Evolutionary conservation across 2,797 vertebrate species (phyloP).

Genomic region (Esox masquinongy): DNA sequence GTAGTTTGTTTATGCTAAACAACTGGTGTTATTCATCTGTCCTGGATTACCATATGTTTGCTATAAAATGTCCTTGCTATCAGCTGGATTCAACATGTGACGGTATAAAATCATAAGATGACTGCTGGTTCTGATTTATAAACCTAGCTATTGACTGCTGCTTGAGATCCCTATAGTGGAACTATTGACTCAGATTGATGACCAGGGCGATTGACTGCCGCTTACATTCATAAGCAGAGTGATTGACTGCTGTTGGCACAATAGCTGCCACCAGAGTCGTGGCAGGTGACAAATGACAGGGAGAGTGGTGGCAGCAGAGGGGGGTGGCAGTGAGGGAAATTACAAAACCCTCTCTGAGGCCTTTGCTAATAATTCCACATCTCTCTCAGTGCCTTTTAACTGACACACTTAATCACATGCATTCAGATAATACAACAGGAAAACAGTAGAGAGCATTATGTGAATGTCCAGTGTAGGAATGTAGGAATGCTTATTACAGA

Average conservation of each 20-base stretch:
- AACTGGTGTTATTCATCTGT: conserved; percentile 42
- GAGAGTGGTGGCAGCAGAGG: conserved; percentile 46
- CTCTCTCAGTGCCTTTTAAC: conserved; percentile 69
- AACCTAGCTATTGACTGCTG: conserved; percentile 64
- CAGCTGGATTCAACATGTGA: conserved; percentile 63
- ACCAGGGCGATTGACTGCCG: conserved; percentile 69
- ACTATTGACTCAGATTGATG: conserved; percentile 52
- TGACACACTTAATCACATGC: conserved; percentile 72
- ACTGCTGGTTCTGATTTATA: conserved; percentile 4
- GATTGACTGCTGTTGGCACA: conserved; percentile 77
- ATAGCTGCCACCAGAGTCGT: conserved; percentile 70
- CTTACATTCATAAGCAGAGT: conserved; percentile 69
- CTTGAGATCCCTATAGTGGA: conserved; percentile 31
- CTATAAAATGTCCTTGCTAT: conserved; percentile 46
- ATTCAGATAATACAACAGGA: conserved; percentile 64
- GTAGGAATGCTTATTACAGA: conserved; percentile 46
- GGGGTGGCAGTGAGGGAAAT: conserved; percentile 65
- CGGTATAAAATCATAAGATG: conserved; percentile 1
- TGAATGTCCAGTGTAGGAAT: conserved; percentile 44
- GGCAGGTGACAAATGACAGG: conserved; percentile 72
- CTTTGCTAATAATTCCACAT: conserved; percentile 69
- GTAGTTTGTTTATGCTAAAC: conserved; percentile 18
- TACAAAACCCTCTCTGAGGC: conserved; percentile 62
- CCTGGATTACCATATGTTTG: conserved; percentile 35
- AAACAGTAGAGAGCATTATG: conserved; percentile 42